Evolutionary conservation across 2,888 invertebrate genomes (phyloP).

Genomic region (Lysandra coridon): DNA sequence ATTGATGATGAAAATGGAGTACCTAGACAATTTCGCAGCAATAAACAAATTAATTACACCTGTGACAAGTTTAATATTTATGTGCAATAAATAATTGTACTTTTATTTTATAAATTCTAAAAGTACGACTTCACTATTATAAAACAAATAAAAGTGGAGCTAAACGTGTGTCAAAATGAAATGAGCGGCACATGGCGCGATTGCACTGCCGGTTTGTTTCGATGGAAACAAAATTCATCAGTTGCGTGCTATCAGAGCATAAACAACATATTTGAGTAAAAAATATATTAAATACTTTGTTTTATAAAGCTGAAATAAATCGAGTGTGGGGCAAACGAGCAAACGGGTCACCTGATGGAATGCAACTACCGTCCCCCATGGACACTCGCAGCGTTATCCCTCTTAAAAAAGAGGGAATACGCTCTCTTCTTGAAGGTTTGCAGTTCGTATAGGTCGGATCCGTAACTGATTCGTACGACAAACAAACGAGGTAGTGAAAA

Average conservation of each 20-base stretch:
- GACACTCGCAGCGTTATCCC: too few relatives aligned
- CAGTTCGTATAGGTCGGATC: too few relatives aligned
- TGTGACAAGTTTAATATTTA: too few relatives aligned
- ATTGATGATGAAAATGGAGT: too few relatives aligned
- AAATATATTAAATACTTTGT: background rate
- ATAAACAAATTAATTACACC: too few relatives aligned
- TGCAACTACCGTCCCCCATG: too few relatives aligned
- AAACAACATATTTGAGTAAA: background rate
- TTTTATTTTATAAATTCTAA: background rate
- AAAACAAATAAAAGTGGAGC: slow-evolving; percentile 21
- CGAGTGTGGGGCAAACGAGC: background rate
- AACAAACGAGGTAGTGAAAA: too few relatives aligned
- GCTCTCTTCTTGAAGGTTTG: too few relatives aligned
- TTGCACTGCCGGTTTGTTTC: background rate
- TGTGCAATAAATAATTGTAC: background rate
- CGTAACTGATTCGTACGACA: too few relatives aligned
- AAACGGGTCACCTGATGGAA: too few relatives aligned
- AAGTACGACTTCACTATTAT: background rate
- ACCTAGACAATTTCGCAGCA: too few relatives aligned
- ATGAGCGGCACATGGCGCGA: slow-evolving; percentile 22
- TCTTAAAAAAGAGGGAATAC: too few relatives aligned
- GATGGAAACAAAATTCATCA: slow-evolving; percentile 17
- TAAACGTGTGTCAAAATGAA: slow-evolving; percentile 21
- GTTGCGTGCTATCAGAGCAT: slow-evolving; percentile 12
- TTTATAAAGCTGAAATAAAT: background rate